Base-by-base conservation (phyloP, 2,113 vertebrate genomes). In the Podiceps cristatus region DNA sequence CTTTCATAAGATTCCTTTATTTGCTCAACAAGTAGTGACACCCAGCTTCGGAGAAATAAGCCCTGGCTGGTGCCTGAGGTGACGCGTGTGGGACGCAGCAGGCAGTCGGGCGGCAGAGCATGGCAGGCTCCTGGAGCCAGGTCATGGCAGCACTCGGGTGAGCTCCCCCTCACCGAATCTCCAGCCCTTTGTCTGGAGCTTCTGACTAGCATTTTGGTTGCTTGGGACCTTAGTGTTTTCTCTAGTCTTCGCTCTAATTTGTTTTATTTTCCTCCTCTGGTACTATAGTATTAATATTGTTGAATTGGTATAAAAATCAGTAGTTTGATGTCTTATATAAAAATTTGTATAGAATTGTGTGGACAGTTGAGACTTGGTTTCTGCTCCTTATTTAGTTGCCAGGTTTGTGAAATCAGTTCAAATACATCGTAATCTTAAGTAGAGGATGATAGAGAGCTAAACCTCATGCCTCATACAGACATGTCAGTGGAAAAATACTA, bases 401-500 rank as follows among this genome's bases (percentile, higher is more conserved):
- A 67, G 82, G 67, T 68, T 84, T 83, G 60, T 71, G 72, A 88
- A 96, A 94, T 73, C 59, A 68, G 47, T 91, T 97, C 72, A 71
- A 90, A 86, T 25, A 60, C 35, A 90, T 90, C 37, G 11, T 77
- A 45, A 74, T 62, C 67, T 94, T 82, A 91, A 58, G 53, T 55
- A 84, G 91, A 82, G 95, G 74, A 90, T 85, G 55, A 80, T 10
- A 7, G 72, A 77, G 71, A 62, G 45, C 28, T 87, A 59, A 91
- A 86, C 27, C 60, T 95, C 81, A 35, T 93, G 55, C 80, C 31
- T 85, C 15, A 8, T 42, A 47, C 66, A 93, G 73, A 63, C 56
- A 62, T 64, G 83, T 82, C 93, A 91, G 72, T 94, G 90, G 93
- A 94, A 97, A 96, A 97, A 62, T 88, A 47, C 75, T 60, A 37